phyloP scores from a whole-genome alignment of 2,888 invertebrate species.

The Selenia dentaria region DNA sequence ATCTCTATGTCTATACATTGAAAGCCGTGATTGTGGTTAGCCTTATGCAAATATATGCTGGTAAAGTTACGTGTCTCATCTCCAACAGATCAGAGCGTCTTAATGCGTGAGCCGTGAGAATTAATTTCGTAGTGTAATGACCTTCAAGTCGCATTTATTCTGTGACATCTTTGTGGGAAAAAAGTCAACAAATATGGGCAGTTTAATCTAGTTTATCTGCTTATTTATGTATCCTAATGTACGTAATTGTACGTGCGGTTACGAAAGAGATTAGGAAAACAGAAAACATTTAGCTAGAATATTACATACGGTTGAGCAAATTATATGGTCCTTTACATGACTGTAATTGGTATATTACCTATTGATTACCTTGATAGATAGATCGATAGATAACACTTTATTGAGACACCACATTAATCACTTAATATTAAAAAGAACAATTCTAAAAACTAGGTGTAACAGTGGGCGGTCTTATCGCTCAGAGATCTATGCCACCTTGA shows the following conservation, averaged over 20 bases:
- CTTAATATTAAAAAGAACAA: too few species aligned
- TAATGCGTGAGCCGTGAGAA: constrained; percentile 73
- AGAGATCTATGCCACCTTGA: too few species aligned
- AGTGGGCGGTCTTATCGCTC: too few species aligned
- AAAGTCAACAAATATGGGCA: constrained; percentile 38
- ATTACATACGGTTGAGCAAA: too few species aligned
- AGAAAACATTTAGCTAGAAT: too few species aligned
- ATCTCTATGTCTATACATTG: constrained; percentile 30
- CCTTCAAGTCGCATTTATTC: constrained; percentile 59
- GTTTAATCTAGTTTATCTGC: constrained; percentile 41
- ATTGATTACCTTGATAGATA: too few species aligned
- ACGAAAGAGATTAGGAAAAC: constrained; percentile 12
- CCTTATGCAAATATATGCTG: constrained; percentile 32
- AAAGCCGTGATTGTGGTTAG: constrained; percentile 36
- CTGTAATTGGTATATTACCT: too few species aligned
- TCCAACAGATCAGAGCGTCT: constrained; percentile 63
- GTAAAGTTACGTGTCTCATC: constrained; percentile 59
- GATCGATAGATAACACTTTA: too few species aligned
- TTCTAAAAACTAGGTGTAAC: too few species aligned
- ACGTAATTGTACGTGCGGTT: constrained; percentile 18
- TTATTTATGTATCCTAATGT: constrained; percentile 32
- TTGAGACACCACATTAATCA: too few species aligned
- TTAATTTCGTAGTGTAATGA: constrained; percentile 73
- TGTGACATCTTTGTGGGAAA: constrained; percentile 67
- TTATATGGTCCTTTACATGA: too few species aligned